Evolutionary conservation across 2,113 vertebrate genomes (phyloP), one percentile per base, ranked within the genome.

Genomic region (Oophaga pumilio): DNA sequence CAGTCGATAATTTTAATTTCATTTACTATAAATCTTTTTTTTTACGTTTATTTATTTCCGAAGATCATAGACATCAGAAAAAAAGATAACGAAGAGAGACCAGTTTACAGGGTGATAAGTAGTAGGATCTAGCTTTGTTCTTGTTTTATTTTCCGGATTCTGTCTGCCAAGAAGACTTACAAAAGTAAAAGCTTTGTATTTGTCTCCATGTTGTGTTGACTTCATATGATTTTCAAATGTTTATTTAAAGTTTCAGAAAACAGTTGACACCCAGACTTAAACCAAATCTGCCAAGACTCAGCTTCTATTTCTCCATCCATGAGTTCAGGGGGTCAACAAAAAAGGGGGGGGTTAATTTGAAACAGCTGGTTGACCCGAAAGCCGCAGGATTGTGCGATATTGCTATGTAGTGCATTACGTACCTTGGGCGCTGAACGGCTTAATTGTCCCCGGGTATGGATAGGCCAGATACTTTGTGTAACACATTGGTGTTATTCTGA

Each of bases 401-500:
- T 28, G 68, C 78, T 82, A 43, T 78, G 24, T 18, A 57, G 53
- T 20, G 24, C 85, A 71, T 28, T 62, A 59, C 33, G 43, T 87
- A 59, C 53, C 53, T 18, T 49, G 56, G 11, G 28, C 50, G 20
- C 22, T 62, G 68, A 82, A 53, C 28, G 14, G 18, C 43, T 76
- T 82, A 82, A 85, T 64, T 85, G 73, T 77, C 56, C 57, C 68
- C 28, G 28, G 33, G 28, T 85, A 77, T 62, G 84, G 33, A 82
- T 74, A 64, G 69, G 57, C 56, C 76, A 87, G 69, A 73, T 82
- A 87, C 56, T 74, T 74, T 87, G 28, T 87, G 33, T 62, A 59
- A n/a, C 56, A 74, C 86, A 62, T 87, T 87, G 68, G 79, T 87
- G 86, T 82, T 71, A 87, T 73, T 81, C 78, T 82, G 77, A 80